Evolutionary conservation across 2,888 invertebrate genomes (phyloP), one percentile per base, ranked within the genome.

Genomic region (Apodemia duryi): DNA sequence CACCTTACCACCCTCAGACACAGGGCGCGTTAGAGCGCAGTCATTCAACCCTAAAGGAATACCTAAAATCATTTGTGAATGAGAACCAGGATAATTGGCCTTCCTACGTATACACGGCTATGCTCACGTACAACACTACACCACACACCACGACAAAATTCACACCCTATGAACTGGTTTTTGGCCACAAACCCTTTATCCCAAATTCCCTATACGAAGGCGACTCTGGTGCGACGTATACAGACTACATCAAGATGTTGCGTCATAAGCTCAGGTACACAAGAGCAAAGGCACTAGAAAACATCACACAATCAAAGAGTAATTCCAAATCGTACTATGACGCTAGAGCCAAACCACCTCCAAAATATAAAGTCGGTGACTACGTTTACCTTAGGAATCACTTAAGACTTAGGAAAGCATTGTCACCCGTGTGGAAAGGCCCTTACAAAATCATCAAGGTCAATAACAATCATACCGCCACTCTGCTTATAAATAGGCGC

Each of bases 1-100:
- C 63, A 1, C 65, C 67, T 2, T 63, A 63, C n/a, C 63, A 63
- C 7, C 54, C 64, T 7, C 64, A 57, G 43, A 64, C 64, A 1
- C 64, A 66, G 10, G 66, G 51, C 28, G 60, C 63, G 0, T n/a
- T 63, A 32, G 46, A 65, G n/a, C n/a, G 63, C 1, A 60, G 63
- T 3, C 62, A 64, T 21, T 64, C 64, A 5, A 64, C 60, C 2
- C n/a, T 64, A 11, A 64, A 64, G 2, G 32, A 60, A n/a, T 64
- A 64, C n/a, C 4, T 64, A 11, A 64, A 64, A 46, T 64, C 57
- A 2, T 57, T 57, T 6, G 57, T 57, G 1, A 57, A 57, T 13
- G 63, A 57, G 11, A 63, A 54, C 28, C 63, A 63, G 6, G 38
- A 38, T 13, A 63, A 63, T 38, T 63, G 63, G 57, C 57, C 35